Base-by-base conservation (phyloP, 37 sponge, comb jelly and placozoan species). In the Dysidea cf. avara region DNA sequence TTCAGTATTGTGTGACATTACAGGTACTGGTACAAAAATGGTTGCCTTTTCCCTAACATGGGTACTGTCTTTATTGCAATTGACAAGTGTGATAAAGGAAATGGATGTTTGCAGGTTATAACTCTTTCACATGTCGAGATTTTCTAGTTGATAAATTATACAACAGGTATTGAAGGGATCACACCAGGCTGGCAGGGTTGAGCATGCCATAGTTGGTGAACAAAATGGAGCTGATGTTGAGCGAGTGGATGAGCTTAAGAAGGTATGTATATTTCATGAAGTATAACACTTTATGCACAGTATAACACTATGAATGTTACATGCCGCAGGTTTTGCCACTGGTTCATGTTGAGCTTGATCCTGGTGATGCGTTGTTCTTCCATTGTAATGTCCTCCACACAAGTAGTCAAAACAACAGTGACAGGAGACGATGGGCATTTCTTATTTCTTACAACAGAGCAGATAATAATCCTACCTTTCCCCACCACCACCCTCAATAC, bases 11-110 rank as follows among this genome's bases (percentile, higher is more conserved):
- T n/a, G n/a, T n/a, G n/a, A n/a, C n/a, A 35, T 14, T 39, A 12
- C 49, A 88, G 83, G 28, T 95, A 95, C 75, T 95, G 96, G 96
- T 95, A 95, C 75, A 76, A 85, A 9, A 91, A 91, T 66, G 96
- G 96, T 12, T 90, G 87, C 53, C 86, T 95, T 0, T 90, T 69
- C 56, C 96, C 96, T 18, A 79, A 91, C 49, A 88, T 87, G 92
- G 86, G 76, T 7, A 87, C 89, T 54, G 92, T 84, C 16, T 91
- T 95, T 64, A 85, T 95, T 59, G 91, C 96, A 14, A 83, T 95
- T 74, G 96, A 95, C 47, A 82, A 76, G 66, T 81, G 88, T 74
- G 82, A 83, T 58, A 29, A 35, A 28, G 92, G 87, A 63, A 95
- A 95, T 87, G 96, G 96, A 31, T 95, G 96, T 64, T 54, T 95